Conservation (phyloP, 2,888 invertebrate genomes). For the Amphipyra tragopoginis region DNA sequence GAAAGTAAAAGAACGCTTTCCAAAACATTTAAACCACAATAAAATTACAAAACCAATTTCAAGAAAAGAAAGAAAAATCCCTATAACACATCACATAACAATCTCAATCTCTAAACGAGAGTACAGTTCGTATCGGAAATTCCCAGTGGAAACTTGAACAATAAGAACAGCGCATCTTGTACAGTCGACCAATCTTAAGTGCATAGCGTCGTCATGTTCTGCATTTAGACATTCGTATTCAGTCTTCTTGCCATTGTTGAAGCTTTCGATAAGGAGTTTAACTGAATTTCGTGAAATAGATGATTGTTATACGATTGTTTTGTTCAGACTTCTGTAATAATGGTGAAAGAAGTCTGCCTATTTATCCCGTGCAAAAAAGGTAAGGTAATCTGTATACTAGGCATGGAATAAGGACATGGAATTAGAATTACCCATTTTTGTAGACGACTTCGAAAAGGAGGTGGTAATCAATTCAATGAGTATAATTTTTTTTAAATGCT, state of each 20-base stretch:
- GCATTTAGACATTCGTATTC: conserved; percentile 66
- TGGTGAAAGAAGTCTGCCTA: neutral
- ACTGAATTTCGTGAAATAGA: conserved; percentile 36
- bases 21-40: no score
- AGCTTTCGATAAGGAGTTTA: conserved; percentile 50
- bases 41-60: no score
- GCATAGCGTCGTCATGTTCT: conserved; percentile 72
- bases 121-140: conserved; percentile 49
- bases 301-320: neutral
- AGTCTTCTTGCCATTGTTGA: conserved; percentile 50
- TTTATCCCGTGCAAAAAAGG: no score
- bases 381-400: no score
- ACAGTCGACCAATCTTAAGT: conserved; percentile 72
- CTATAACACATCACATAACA: conserved; percentile 28
- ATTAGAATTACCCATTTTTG: no score
- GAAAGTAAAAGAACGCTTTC: no score
- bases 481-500: no score
- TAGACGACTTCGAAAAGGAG: no score
- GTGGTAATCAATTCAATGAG: no score
- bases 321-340: neutral
- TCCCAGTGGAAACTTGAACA: conserved; percentile 63
- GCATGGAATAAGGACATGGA: no score
- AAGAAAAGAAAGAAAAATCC: neutral
- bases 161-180: conserved; percentile 68
- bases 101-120: conserved; percentile 28